These are phyloP conservation scores for Micronisus gabar DNA, from an alignment of 2,113 vertebrate species.

Conservation along the genomic window DNA sequence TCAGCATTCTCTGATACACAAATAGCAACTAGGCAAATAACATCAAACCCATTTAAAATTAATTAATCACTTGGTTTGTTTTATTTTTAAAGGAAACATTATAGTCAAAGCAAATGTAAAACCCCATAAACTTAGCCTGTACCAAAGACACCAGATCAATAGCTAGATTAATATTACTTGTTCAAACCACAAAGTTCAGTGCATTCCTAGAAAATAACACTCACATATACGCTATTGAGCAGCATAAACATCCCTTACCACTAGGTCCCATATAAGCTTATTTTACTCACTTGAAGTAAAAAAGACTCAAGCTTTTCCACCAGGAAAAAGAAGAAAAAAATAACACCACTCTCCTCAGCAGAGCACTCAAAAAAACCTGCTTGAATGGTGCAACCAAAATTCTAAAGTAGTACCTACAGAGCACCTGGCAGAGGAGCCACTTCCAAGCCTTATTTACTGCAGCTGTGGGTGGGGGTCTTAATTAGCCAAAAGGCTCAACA, in stretches of 20 bases:
- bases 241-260: background rate
- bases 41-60: background rate
- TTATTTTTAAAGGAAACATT: background rate
- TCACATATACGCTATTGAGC: fast-evolving
- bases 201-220: background rate
- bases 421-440: background rate
- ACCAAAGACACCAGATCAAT: background rate
- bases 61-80: background rate
- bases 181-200: background rate
- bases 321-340: background rate
- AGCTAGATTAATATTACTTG: background rate
- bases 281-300: background rate
- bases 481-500: background rate
- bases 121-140: background rate
- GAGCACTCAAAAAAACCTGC: background rate
- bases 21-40: background rate
- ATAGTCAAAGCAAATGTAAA: background rate
- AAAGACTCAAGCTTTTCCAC: background rate
- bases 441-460: background rate
- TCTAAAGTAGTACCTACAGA: background rate
- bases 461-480: background rate
- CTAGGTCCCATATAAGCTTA: fast-evolving
- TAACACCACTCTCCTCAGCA: fast-evolving
- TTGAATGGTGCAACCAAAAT: background rate
- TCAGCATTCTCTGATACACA: background rate